Percentiles rank a stretch among this genome's conserved stretches.
Conservation (phyloP, 2,797 vertebrate genomes). For the Bradypus variegatus region DNA sequence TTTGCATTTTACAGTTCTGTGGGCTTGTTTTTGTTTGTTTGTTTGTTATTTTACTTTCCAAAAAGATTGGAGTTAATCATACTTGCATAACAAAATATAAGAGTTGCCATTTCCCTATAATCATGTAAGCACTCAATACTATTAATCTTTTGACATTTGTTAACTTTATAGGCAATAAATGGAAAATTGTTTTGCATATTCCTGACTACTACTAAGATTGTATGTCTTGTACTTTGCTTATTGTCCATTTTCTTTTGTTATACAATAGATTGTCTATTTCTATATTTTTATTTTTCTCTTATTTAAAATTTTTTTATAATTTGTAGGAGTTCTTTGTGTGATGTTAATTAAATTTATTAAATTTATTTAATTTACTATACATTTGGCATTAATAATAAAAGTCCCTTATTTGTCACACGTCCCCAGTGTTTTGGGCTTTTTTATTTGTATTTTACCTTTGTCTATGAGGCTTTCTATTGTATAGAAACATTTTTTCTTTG, state of each 20-base stretch:
- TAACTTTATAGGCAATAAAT: neutral
- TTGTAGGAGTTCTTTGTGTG: neutral
- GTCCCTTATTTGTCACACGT: neutral
- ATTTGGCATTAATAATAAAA: neutral
- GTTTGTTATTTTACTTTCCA: neutral
- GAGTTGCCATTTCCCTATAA: neutral
- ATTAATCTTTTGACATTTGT: neutral
- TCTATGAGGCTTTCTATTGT: neutral
- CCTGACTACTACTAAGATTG: neutral
- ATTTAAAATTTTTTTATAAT: neutral
- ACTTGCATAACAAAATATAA: neutral
- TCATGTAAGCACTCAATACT: neutral
- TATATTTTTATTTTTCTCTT: neutral
- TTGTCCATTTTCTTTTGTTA: neutral
- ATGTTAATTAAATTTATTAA: neutral
- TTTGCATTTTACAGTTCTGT: no score
- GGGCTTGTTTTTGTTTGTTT: no score
- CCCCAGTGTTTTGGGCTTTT: neutral
- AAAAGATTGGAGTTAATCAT: neutral
- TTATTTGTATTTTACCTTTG: neutral
- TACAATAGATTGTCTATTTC: neutral
- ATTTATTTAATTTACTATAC: neutral
- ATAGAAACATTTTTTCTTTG: neutral
- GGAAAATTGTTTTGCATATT: conserved; percentile 13
- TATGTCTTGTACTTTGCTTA: neutral